Conservation (phyloP, 2,797 vertebrate species). For the Argyrosomus regius region DNA sequence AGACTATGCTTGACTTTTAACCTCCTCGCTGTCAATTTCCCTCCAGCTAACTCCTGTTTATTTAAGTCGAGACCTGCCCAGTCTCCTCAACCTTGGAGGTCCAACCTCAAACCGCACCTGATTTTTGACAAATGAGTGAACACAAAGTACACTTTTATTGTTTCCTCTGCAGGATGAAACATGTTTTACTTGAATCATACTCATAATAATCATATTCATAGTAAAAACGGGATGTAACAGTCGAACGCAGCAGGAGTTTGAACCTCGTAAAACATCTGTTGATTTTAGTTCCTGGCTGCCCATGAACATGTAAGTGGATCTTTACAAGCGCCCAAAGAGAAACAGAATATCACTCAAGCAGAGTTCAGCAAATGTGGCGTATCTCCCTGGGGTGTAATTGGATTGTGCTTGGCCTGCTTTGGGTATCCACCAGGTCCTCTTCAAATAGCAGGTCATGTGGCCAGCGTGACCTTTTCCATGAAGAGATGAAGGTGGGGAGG, state of each 20-base stretch:
- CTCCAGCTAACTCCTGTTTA: slow-evolving; percentile 47
- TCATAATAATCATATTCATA: not conserved
- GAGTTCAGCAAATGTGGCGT: slow-evolving; percentile 68
- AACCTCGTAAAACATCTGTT: slow-evolving; percentile 64
- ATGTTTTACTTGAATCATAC: not conserved
- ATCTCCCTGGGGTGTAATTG: slow-evolving; percentile 78
- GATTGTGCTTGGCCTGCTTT: slow-evolving; percentile 73
- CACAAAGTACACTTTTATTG: not conserved
- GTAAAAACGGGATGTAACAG: slow-evolving; percentile 17
- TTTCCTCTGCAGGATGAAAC: not conserved
- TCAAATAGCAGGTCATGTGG: slow-evolving; percentile 79
- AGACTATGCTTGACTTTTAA: slow-evolving; percentile 55
- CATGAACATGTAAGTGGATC: slow-evolving; percentile 72
- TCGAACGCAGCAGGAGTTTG: slow-evolving; percentile 15
- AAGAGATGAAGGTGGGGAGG: slow-evolving; percentile 65
- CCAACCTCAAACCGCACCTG: slow-evolving; percentile 5
- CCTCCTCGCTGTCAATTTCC: slow-evolving; percentile 52
- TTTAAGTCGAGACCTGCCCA: slow-evolving; percentile 42
- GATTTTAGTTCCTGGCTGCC: slow-evolving; percentile 50
- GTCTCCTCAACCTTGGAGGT: slow-evolving; percentile 28
- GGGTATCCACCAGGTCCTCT: slow-evolving; percentile 72
- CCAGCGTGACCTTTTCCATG: slow-evolving; percentile 78
- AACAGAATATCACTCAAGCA: slow-evolving; percentile 63
- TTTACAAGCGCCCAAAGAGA: slow-evolving; percentile 68
- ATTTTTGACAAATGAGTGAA: slow-evolving; percentile 36